phyloP scores from a whole-genome alignment of 2,888 invertebrate species.

The Oxyteleia sp. region DNA sequence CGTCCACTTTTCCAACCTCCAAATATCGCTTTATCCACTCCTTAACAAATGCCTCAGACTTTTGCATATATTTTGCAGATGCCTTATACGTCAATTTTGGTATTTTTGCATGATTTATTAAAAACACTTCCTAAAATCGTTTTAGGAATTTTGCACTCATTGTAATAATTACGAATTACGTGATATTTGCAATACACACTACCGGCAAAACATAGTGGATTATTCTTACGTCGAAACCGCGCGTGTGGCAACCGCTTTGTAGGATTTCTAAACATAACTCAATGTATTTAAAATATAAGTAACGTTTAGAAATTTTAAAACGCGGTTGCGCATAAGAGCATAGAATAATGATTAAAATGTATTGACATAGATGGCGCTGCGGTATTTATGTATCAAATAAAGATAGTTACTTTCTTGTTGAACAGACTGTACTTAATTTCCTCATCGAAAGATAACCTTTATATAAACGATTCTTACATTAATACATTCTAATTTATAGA shows the following conservation, averaged over 20 bases:
- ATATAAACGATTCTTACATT: too few species aligned
- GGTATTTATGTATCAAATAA: slow-evolving; percentile 1
- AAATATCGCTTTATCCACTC: slow-evolving; percentile 42
- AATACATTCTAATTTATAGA: too few species aligned
- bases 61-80: slow-evolving; percentile 32
- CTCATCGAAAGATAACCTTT: too few species aligned
- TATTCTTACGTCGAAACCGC: too few species aligned
- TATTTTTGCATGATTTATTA: slow-evolving; percentile 18
- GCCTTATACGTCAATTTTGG: slow-evolving; percentile 21
- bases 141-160: slow-evolving; percentile 6
- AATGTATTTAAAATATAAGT: too few species aligned
- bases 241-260: too few species aligned
- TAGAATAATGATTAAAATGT: slow-evolving; percentile 1
- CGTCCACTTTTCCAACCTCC: slow-evolving; percentile 17
- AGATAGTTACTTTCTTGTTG: slow-evolving; percentile 13
- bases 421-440: slow-evolving; percentile 5
- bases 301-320: too few species aligned
- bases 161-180: slow-evolving; percentile 1
- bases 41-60: slow-evolving; percentile 30
- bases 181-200: slow-evolving; percentile 10
- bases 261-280: too few species aligned
- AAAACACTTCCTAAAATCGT: slow-evolving; percentile 29
- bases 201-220: slow-evolving; percentile 2
- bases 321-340: slow-evolving; percentile 13
- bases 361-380: slow-evolving; percentile 12